A percentile compares a stretch with the other conserved stretches of the same genome.
These are phyloP conservation scores for Prietella phreatophila DNA, from an alignment of 2,113 vertebrate species.

Conservation along the genomic window DNA sequence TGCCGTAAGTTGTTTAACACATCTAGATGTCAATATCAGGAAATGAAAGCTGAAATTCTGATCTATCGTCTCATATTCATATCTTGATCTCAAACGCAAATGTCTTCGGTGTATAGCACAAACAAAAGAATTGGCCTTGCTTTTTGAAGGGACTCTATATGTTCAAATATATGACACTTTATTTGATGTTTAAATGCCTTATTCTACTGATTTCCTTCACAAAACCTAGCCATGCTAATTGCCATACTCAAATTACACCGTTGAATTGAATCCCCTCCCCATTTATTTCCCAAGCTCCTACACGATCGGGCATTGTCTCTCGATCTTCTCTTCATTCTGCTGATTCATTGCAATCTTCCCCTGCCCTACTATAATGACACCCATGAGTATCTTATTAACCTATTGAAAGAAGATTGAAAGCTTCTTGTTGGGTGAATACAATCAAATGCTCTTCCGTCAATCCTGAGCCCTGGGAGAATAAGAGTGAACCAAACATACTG, in stretches of 20 bases:
- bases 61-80: not conserved
- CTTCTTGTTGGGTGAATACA: slow-evolving; percentile 22
- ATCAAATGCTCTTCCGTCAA: slow-evolving; percentile 8
- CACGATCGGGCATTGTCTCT: not conserved
- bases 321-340: slow-evolving; percentile 25
- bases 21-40: not conserved
- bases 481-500: slow-evolving; percentile 32
- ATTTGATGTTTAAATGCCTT: not conserved
- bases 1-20: not conserved
- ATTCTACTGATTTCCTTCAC: not conserved
- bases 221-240: not conserved
- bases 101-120: not conserved
- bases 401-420: slow-evolving; percentile 38
- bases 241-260: not conserved
- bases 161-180: not conserved
- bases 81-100: not conserved
- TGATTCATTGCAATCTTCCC: slow-evolving; percentile 25
- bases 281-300: not conserved
- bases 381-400: slow-evolving; percentile 38
- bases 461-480: slow-evolving; percentile 5
- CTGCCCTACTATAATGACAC: slow-evolving; percentile 19
- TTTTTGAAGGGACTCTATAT: not conserved
- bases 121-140: not conserved
- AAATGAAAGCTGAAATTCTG: not conserved
- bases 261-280: not conserved